phyloP scores from a whole-genome alignment of 2,113 vertebrate genomes.

The Cairina moschata region DNA sequence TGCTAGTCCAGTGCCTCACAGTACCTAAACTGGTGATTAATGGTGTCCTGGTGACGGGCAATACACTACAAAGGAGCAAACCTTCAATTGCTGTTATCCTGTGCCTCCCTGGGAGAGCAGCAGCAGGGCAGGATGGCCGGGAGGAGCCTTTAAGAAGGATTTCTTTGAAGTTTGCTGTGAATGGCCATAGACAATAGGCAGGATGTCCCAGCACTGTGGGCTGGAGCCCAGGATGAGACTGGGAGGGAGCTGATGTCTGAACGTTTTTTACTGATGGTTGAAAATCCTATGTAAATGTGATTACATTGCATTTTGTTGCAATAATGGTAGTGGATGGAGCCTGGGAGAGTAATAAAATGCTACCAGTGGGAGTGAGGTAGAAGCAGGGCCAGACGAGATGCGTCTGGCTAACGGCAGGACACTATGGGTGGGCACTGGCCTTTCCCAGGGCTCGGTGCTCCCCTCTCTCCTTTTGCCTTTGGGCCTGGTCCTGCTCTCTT shows the following conservation, averaged over 20 bases:
- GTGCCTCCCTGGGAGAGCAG: not conserved
- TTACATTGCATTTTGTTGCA: not conserved
- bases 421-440: not conserved
- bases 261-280: not conserved
- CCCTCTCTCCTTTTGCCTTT: not conserved
- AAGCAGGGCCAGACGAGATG: not conserved
- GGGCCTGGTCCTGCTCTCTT: not conserved
- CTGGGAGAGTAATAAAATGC: slow-evolving; percentile 10
- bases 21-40: not conserved
- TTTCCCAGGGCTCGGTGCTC: not conserved
- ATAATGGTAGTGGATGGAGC: not conserved
- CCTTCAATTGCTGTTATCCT: slow-evolving; percentile 7
- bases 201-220: not conserved
- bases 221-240: not conserved
- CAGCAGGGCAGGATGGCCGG: not conserved
- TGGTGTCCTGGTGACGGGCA: accelerated
- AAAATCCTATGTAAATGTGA: slow-evolving; percentile 38
- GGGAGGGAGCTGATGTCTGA: not conserved
- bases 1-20: not conserved
- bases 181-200: slow-evolving; percentile 47
- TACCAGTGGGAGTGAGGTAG: not conserved
- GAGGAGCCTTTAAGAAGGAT: not conserved
- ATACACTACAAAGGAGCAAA: not conserved
- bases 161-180: slow-evolving; percentile 44
- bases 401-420: not conserved